phyloP scores from a whole-genome alignment of 2,113 vertebrate species.

The Bolborhynchus lineola region DNA sequence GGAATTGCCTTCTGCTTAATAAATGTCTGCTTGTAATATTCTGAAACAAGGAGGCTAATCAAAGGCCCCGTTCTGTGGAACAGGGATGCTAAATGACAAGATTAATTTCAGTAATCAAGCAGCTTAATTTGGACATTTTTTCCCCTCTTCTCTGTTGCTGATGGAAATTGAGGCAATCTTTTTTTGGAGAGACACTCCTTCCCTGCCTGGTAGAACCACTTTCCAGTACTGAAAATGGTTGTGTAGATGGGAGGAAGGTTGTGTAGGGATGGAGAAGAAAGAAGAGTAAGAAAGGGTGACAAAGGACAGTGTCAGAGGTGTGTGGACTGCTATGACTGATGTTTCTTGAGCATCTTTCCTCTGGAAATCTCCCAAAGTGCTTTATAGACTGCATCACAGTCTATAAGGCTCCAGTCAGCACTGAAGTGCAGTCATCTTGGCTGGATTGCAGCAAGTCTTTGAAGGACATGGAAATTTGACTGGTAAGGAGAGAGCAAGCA shows the following conservation, averaged over 20 bases:
- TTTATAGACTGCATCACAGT: slow-evolving; percentile 28
- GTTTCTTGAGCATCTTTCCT: slow-evolving; percentile 1
- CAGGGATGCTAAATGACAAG: slow-evolving; percentile 76
- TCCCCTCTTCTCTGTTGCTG: slow-evolving; percentile 59
- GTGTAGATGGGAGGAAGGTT: background rate
- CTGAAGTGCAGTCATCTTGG: slow-evolving; percentile 40
- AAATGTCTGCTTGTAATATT: slow-evolving; percentile 76
- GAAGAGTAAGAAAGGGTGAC: background rate
- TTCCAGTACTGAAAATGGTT: background rate
- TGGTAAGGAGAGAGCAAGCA: background rate
- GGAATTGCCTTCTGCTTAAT: slow-evolving; percentile 71
- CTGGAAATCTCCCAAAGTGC: slow-evolving; percentile 36
- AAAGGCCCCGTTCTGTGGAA: slow-evolving; percentile 75
- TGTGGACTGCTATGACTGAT: background rate
- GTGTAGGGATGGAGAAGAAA: background rate
- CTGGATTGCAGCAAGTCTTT: slow-evolving; percentile 29
- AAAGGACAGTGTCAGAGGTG: background rate
- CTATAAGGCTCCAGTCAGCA: slow-evolving; percentile 22
- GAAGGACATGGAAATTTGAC: slow-evolving; percentile 8
- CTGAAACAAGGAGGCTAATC: slow-evolving; percentile 80
- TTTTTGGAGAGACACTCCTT: slow-evolving; percentile 59
- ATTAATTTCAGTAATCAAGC: slow-evolving; percentile 83
- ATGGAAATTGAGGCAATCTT: slow-evolving; percentile 75
- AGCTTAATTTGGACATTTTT: slow-evolving; percentile 77
- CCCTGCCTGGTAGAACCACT: slow-evolving; percentile 9